Evolutionary conservation across 2,113 vertebrate genomes (phyloP).

Genomic region (Cariama cristata): DNA sequence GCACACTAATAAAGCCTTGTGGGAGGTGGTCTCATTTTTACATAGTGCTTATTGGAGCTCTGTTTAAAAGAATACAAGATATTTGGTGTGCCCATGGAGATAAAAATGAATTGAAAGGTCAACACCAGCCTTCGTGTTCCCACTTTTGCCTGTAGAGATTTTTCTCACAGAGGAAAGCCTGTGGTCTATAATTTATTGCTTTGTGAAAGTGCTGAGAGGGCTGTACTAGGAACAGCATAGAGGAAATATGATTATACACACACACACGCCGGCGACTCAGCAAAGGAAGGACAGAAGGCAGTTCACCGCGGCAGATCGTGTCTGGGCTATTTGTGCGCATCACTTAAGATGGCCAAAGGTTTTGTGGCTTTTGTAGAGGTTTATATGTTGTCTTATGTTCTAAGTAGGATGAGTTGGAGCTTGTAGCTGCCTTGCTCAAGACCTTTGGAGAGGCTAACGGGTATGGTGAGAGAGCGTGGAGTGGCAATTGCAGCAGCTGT

Average conservation of each 20-base stretch:
- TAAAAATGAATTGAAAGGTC: background rate
- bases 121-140: background rate
- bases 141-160: background rate
- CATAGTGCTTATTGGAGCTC: background rate
- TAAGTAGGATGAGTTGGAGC: background rate
- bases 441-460: background rate
- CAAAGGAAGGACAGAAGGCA: background rate
- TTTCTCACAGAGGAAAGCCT: background rate
- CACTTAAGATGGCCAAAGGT: background rate
- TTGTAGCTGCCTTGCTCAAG: background rate
- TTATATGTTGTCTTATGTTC: rapidly evolving
- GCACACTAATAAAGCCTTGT: background rate
- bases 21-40: background rate
- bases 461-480: rapidly evolving
- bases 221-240: background rate
- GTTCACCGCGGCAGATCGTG: rapidly evolving
- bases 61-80: background rate
- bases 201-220: background rate
- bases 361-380: background rate
- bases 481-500: background rate
- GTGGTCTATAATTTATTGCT: background rate
- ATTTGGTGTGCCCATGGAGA: background rate
- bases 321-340: background rate
- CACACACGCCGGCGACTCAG: rapidly evolving
- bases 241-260: background rate